Base-by-base conservation (phyloP, 2,113 vertebrate species). In the Microcebus murinus region DNA sequence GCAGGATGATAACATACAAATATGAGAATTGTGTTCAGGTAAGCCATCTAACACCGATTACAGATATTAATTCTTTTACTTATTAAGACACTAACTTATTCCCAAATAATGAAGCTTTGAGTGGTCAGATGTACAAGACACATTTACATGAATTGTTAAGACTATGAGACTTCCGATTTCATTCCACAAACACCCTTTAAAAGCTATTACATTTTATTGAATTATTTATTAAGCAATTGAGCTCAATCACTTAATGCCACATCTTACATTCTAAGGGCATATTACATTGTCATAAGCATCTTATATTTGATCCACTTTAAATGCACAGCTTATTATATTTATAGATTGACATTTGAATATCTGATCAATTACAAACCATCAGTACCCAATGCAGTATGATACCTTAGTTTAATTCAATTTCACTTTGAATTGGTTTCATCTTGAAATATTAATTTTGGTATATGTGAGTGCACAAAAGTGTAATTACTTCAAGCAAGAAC, bases 391-490 rank as follows among this genome's bases (percentile, higher is more conserved):
- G 42, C n/a, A 86, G 65, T 79, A 61, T 2, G 8, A 96, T 91
- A 84, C 31, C 55, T 96, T 88, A 63, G 12, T 76, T 96, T 91
- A 96, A 97, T 96, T 96, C 82, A 96, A 89, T 96, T 97, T 94
- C 39, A 83, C 42, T 93, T 97, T 94, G 81, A 93, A 76, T 95
- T 96, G 70, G 11, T 87, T 95, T 15, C 29, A 76, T 48, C 42
- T 95, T 95, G 91, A 97, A 91, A 97, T 96, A 91, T 93, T 97
- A 97, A 95, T 93, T 89, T 91, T 86, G n/a, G 81, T 91, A 98
- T 97, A 96, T 96, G 95, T 96, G 94, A 88, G 27, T 92, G 52
- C 85, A 96, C 77, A 97, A 71, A 74, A 95, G 25, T 96, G 21
- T 83, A 97, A 95, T 97, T 93, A 91, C 63, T 89, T 94, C 27